These are phyloP conservation scores for Artibeus jamaicensis DNA, from an alignment of 2,797 vertebrate genomes.

Conservation along the genomic window DNA sequence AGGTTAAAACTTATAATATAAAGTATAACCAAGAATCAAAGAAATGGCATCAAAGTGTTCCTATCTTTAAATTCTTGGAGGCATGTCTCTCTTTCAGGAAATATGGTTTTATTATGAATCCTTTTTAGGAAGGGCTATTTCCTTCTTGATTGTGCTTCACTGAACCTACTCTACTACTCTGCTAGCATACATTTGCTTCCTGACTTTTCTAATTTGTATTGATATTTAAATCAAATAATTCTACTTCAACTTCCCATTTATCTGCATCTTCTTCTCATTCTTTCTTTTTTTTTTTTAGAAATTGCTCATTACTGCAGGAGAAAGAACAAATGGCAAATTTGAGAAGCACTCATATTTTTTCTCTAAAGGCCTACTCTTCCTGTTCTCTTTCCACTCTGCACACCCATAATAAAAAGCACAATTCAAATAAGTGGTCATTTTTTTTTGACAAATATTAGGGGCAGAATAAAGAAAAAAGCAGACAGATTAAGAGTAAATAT, in stretches of 20 bases:
- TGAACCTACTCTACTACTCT: slow-evolving; percentile 67
- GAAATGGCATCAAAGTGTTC: background rate
- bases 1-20: background rate
- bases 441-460: slow-evolving; percentile 47
- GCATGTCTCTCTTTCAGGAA: background rate
- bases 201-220: slow-evolving; percentile 50
- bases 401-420: slow-evolving; percentile 55
- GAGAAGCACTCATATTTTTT: background rate
- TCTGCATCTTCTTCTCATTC: slow-evolving; percentile 67
- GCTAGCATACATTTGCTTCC: slow-evolving; percentile 64
- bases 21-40: background rate
- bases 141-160: slow-evolving; percentile 7
- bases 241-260: slow-evolving; percentile 79
- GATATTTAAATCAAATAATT: slow-evolving; percentile 72
- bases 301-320: slow-evolving; percentile 73
- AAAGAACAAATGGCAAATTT: slow-evolving; percentile 74
- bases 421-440: slow-evolving; percentile 28
- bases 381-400: slow-evolving; percentile 41
- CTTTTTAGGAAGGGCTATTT: background rate
- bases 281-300: slow-evolving; percentile 59
- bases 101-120: background rate
- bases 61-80: background rate
- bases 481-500: background rate
- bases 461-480: background rate
- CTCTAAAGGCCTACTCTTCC: background rate